Evolutionary conservation across 53 echinoderm and acorn worm species (phyloP), one percentile per base, ranked within the genome.

Genomic region (Stichopus horrens): DNA sequence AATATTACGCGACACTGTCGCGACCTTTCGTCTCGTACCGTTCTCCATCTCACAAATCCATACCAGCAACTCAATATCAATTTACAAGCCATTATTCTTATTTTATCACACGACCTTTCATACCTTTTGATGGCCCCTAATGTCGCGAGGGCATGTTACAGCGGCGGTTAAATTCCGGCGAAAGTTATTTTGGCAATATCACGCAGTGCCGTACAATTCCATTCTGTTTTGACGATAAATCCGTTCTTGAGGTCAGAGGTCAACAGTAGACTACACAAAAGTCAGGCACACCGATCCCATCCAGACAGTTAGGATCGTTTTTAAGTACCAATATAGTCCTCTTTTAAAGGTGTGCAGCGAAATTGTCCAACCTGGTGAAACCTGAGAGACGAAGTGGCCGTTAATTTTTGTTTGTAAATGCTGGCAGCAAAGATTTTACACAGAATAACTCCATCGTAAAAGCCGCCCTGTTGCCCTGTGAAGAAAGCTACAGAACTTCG

Each of bases 141-240:
- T 86, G 86, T 86, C 86, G 71, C 23, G 53, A 86, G 86, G 68
- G 52, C 86, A 86, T 67, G 63, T 68, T 52, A 67, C 66, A 66
- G 66, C 86, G 22, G 86, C 86, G 86, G 86, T 86, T 86, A 86
- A 66, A 86, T 86, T 86, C 71, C 86, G 58, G 65, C 21, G 58
- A 77, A 86, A 86, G 56, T 53, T 67, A 67, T 86, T 52, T 66
- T 68, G 37, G 57, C 81, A 81, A 81, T 81, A 81, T 57, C 81
- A 81, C 81, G 57, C 57, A 56, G 81, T 57, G 81, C 81, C 19
- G 57, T 81, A 81, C 81, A 81, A 81, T 81, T 81, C 81, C 81
- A 56, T 81, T 14, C 19, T 81, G 81, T 81, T 56, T 81, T 81
- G 81, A 81, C 81, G 57, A 81, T 65, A 71, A 86, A 86, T 86